Base-by-base conservation (phyloP, 2,888 invertebrate species). In the Hemithea aestivaria region DNA sequence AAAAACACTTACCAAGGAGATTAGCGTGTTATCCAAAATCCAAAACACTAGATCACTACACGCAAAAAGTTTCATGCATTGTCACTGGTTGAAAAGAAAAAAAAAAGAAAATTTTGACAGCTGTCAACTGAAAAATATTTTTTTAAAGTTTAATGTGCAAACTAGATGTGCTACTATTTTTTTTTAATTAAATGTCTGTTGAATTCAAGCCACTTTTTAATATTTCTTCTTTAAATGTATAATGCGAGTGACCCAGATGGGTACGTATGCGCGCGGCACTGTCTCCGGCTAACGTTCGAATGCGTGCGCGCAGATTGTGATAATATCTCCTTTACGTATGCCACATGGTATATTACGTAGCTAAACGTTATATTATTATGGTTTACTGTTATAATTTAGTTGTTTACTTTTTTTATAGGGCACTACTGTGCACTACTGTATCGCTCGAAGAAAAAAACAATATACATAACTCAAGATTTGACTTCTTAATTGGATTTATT, bases 241-340 rank as follows among this genome's bases (percentile, higher is more conserved):
- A 49, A 54, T 53, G 53, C 21, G 41, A 22, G 58, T 65, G 70
- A 69, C 66, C 66, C 50, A 70, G 64, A 62, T 66, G 51, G 56
- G 56, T 53, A 28, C 40, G 56, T 46, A 49, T 66, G 62, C 79
- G 79, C 70, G 75, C 74, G 64, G 56, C 57, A 48, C 48, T 61
- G 59, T 47, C 69, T 68, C 66, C 66, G 58, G 59, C 62, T 62
- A 60, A 58, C 55, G 66, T 59, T 56, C 67, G 77, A 81, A 73
- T 82, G 81, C 72, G 70, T 68, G 64, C 48, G 51, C 47, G 48
- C 51, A 49, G 53, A 55, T 48, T 16, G 16, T 16, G 16, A 56
- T 61, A 42, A 58, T 64, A 63, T 65, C 51, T 56, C 54, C 54
- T 39, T 49, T 53, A 63, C 63, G 56, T 63, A 62, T 58, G 55